Evolutionary conservation across 2,797 vertebrate genomes (phyloP).

Genomic region (Brachymystax lenok): DNA sequence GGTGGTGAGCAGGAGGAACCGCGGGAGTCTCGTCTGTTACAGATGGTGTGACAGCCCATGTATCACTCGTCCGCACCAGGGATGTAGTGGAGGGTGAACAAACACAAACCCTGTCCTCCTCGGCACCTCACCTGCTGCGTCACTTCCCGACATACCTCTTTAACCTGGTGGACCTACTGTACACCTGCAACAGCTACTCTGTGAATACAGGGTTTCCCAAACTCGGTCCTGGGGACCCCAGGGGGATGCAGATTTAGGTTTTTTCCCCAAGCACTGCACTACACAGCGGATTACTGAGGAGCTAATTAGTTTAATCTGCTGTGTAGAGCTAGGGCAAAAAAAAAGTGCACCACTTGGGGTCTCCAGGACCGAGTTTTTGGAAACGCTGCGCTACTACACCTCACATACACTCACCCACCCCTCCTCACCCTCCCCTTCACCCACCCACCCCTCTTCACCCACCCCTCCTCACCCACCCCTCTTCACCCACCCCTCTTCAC

Average conservation of each 20-base stretch:
- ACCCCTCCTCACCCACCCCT: not conserved
- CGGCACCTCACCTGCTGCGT: not conserved
- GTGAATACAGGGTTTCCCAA: not conserved
- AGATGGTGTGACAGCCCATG: constrained; percentile 15
- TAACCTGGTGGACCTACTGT: not conserved
- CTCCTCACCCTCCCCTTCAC: not conserved
- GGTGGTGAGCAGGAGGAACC: no score
- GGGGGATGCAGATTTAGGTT: no score
- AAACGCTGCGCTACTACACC: no score
- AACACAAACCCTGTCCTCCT: not conserved
- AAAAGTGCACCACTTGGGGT: no score
- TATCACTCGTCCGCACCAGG: constrained; percentile 6
- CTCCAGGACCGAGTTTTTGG: no score
- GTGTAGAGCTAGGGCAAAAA: no score
- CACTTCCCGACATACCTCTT: not conserved
- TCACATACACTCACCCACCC: not conserved
- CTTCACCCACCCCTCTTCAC: not conserved
- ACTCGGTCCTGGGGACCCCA: no score
- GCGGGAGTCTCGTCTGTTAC: no score
- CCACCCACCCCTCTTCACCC: no score
- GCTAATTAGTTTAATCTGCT: no score
- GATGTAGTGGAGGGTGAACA: not conserved
- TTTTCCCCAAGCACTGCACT: no score
- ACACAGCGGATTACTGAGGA: no score
- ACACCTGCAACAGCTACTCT: not conserved